Evolutionary conservation across 2,888 invertebrate genomes (phyloP).

Genomic region (Nymphalis polychloros): DNA sequence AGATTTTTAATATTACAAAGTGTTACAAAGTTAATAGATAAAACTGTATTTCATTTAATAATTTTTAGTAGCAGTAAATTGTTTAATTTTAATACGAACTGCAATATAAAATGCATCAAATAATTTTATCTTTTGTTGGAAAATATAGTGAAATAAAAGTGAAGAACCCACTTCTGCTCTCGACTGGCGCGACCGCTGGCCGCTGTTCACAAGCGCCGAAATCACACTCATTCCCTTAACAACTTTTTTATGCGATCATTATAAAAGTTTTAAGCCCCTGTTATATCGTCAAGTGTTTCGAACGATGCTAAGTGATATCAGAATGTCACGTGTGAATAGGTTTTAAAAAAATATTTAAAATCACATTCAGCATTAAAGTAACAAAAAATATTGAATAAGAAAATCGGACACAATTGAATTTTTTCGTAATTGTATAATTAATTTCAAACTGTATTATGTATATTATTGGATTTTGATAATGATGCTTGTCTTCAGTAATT

Average conservation of each 20-base stretch:
- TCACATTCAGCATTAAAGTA: too few relatives aligned
- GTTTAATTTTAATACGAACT: background rate
- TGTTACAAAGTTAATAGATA: too few relatives aligned
- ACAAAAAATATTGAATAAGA: too few relatives aligned
- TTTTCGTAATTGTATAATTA: too few relatives aligned
- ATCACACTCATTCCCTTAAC: conserved; percentile 7
- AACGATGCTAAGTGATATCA: background rate
- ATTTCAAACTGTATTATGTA: too few relatives aligned
- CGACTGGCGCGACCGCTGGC: conserved; percentile 9
- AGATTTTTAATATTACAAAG: too few relatives aligned
- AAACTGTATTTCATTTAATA: too few relatives aligned
- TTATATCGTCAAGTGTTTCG: background rate
- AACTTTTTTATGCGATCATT: conserved; percentile 13
- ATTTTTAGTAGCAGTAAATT: too few relatives aligned
- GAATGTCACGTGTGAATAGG: background rate
- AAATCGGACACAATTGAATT: too few relatives aligned
- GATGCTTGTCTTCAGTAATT: too few relatives aligned
- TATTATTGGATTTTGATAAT: too few relatives aligned
- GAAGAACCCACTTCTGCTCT: conserved; percentile 8
- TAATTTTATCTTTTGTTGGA: background rate
- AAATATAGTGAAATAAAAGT: conserved; percentile 9
- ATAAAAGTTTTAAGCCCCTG: conserved; percentile 11
- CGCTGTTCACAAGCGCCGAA: conserved; percentile 10
- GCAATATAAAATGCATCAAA: background rate
- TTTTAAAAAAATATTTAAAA: too few relatives aligned